Percentiles rank a stretch among this genome's conserved stretches.
These are phyloP conservation scores for Triplophysa tibetana DNA, from an alignment of 2,113 vertebrate genomes.

Conservation along the genomic window DNA sequence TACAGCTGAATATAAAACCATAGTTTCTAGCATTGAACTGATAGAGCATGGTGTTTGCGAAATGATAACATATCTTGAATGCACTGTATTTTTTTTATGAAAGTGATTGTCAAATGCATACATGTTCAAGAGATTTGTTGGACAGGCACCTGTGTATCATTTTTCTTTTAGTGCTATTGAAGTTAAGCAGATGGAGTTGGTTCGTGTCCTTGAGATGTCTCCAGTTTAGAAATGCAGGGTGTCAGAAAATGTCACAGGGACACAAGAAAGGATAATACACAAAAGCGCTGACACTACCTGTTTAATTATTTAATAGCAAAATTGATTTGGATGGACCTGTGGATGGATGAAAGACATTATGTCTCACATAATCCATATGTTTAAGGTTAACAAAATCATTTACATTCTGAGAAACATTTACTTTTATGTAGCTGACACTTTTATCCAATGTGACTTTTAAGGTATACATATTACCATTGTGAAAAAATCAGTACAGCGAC, in stretches of 20 bases:
- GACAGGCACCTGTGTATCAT: not conserved
- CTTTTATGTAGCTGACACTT: too few relatives aligned
- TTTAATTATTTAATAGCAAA: conserved; percentile 11
- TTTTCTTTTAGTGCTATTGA: not conserved
- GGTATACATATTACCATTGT: not conserved
- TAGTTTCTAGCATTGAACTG: too few relatives aligned
- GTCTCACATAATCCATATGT: not conserved
- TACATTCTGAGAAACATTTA: not conserved
- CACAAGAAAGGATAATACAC: not conserved
- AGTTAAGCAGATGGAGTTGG: not conserved
- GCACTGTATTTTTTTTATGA: too few relatives aligned
- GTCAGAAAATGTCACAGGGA: conserved; percentile 23
- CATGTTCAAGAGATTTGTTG: not conserved
- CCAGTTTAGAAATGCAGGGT: conserved; percentile 17
- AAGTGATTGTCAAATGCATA: too few relatives aligned
- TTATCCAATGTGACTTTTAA: too few relatives aligned
- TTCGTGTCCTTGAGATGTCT: not conserved
- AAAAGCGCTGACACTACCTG: not conserved
- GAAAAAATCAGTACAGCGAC: not conserved
- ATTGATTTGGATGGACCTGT: not conserved
- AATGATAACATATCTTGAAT: too few relatives aligned
- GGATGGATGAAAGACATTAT: not conserved
- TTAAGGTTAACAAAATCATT: not conserved
- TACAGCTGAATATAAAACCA: not conserved
- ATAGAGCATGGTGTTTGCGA: too few relatives aligned